Percentiles rank a stretch among this genome's conserved stretches.
phyloP scores from a whole-genome alignment of 2,797 vertebrate genomes.

The Chaunax sp. region DNA sequence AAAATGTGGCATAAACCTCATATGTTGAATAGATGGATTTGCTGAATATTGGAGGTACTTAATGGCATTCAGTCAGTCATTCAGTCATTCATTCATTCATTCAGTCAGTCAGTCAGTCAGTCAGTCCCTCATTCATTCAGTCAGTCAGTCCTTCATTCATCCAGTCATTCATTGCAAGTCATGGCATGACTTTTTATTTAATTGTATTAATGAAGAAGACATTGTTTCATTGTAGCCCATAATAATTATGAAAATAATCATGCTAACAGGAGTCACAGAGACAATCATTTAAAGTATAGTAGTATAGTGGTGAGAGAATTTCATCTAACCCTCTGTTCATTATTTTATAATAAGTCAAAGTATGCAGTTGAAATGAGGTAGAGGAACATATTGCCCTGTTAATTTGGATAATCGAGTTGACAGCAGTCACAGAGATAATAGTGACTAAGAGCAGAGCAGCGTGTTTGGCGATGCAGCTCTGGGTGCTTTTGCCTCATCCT shows the following conservation, averaged over 20 bases:
- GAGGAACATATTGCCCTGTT: slow-evolving; percentile 60
- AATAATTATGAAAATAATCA: neutral
- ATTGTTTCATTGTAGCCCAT: slow-evolving; percentile 2
- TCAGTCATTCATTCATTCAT: slow-evolving; percentile 17
- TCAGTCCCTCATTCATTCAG: slow-evolving; percentile 13
- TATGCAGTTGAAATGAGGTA: slow-evolving; percentile 30
- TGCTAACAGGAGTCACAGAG: neutral
- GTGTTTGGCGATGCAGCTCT: slow-evolving; percentile 46
- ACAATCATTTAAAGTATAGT: slow-evolving; percentile 12
- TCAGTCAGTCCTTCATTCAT: slow-evolving; percentile 6
- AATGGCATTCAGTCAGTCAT: no score
- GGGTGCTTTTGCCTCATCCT: slow-evolving; percentile 68
- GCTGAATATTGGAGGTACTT: slow-evolving; percentile 27
- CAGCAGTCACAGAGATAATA: slow-evolving; percentile 20
- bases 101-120: no score
- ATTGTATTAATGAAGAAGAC: slow-evolving; percentile 11
- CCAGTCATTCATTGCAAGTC: slow-evolving; percentile 14
- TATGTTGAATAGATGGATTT: no score
- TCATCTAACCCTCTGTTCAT: slow-evolving; percentile 24
- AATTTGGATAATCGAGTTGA: slow-evolving; percentile 41
- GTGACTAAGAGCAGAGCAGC: slow-evolving; percentile 39
- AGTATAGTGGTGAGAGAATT: neutral
- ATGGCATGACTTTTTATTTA: slow-evolving; percentile 8
- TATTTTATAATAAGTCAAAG: slow-evolving; percentile 25
- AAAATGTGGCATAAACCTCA: no score